These are phyloP conservation scores for Dipodomys ordii DNA, from an alignment of 2,113 vertebrate species.

Conservation along the genomic window DNA sequence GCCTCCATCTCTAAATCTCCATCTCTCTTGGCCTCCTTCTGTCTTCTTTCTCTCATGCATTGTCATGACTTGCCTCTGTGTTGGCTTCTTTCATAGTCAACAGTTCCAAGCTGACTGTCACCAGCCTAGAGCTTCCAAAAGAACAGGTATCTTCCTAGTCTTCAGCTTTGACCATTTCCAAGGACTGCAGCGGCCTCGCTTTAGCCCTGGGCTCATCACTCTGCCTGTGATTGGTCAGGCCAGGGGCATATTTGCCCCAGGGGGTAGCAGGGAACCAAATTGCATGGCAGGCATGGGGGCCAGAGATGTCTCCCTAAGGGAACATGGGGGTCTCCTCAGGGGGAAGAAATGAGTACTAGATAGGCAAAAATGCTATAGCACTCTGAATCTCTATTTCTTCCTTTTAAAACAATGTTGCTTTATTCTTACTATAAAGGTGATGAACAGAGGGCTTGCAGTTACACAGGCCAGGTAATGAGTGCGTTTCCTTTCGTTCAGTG, in stretches of 20 bases:
- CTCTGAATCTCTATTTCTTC: background rate
- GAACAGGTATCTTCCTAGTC: background rate
- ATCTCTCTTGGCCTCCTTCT: background rate
- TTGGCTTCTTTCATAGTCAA: conserved; percentile 17
- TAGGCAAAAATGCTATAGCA: fast-evolving
- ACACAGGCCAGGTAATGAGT: too few relatives aligned
- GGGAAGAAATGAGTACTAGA: background rate
- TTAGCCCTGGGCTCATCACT: background rate
- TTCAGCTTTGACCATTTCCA: background rate
- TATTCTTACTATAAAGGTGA: too few relatives aligned
- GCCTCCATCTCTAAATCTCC: background rate
- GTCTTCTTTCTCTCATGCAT: background rate
- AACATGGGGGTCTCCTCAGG: background rate
- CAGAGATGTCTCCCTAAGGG: background rate
- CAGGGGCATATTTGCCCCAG: background rate
- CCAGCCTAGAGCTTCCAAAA: background rate
- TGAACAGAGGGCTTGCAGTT: too few relatives aligned
- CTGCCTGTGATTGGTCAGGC: background rate
- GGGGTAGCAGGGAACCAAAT: background rate
- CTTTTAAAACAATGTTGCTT: too few relatives aligned
- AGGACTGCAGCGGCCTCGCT: background rate
- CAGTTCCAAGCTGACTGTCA: background rate
- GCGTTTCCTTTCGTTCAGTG: too few relatives aligned
- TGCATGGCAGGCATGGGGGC: background rate
- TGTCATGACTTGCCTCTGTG: background rate